Evolutionary conservation across 2,797 vertebrate genomes (phyloP).

Genomic region (Ctenosaura bakeri): DNA sequence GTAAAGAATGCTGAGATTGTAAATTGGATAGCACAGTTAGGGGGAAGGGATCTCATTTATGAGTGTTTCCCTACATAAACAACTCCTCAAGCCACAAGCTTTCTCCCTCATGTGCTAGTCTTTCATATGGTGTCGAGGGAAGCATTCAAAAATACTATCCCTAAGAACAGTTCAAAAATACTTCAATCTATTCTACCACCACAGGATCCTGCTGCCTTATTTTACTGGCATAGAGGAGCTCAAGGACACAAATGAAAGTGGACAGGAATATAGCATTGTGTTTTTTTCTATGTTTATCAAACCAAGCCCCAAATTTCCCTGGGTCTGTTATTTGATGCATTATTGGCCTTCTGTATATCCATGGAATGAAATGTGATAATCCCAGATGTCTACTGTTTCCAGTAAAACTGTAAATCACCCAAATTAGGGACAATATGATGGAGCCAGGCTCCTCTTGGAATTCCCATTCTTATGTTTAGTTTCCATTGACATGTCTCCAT

Average conservation of each 20-base stretch:
- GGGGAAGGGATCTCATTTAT: neutral
- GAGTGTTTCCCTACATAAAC: neutral
- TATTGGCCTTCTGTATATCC: conserved; percentile 25
- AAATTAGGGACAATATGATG: conserved; percentile 38
- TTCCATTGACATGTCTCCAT: conserved; percentile 53
- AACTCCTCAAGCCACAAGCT: neutral
- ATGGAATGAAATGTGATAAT: conserved; percentile 49
- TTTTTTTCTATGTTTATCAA: conserved; percentile 40
- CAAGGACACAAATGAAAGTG: neutral
- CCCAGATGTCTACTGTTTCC: conserved; percentile 35
- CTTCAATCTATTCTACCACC: neutral
- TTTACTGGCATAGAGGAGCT: neutral
- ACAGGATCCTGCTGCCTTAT: neutral
- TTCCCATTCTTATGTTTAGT: conserved; percentile 40
- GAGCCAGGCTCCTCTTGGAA: conserved; percentile 55
- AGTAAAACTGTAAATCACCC: conserved; percentile 46
- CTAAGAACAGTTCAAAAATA: neutral
- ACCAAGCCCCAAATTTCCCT: neutral
- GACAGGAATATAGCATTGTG: conserved; percentile 16
- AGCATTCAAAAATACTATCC: neutral
- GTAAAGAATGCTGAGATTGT: neutral
- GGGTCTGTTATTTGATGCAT: neutral
- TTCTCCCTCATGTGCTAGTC: neutral
- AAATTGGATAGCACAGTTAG: neutral
- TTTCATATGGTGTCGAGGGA: neutral